phyloP scores from a whole-genome alignment of 2,113 vertebrate genomes.

The Paramisgurnus dabryanus region DNA sequence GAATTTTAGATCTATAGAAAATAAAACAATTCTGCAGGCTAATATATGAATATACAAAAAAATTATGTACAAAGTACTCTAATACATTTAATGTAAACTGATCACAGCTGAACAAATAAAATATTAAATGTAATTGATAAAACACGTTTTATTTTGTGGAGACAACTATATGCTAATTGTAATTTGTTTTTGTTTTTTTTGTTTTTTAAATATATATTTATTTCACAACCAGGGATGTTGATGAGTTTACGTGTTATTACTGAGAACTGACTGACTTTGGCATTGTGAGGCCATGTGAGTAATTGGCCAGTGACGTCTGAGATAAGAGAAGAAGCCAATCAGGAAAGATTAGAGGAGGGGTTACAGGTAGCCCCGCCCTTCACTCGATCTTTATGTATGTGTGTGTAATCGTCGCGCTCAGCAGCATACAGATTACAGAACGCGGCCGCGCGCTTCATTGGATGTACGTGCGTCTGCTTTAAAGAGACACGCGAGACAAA shows the following conservation, averaged over 20 bases:
- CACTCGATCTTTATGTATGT: conserved; percentile 54
- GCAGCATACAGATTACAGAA: conserved; percentile 51
- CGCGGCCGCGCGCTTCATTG: not conserved
- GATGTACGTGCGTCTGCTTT: conserved; percentile 27
- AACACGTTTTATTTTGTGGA: not conserved
- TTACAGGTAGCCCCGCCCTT: conserved; percentile 20
- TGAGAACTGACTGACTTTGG: not conserved
- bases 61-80: no score
- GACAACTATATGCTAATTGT: no score
- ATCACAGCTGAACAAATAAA: no score
- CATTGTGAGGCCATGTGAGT: conserved; percentile 43
- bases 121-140: no score
- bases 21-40: no score
- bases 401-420: conserved; percentile 75
- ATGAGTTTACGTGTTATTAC: not conserved
- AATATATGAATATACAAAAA: no score
- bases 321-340: conserved; percentile 75
- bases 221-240: not conserved
- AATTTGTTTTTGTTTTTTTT: no score
- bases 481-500: not conserved
- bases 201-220: no score
- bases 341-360: conserved; percentile 67
- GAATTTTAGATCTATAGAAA: no score
- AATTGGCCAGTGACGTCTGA: conserved; percentile 55
- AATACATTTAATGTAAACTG: no score